These are phyloP conservation scores for Tuberolachnus salignus DNA, from an alignment of 2,888 invertebrate species.

Conservation along the genomic window DNA sequence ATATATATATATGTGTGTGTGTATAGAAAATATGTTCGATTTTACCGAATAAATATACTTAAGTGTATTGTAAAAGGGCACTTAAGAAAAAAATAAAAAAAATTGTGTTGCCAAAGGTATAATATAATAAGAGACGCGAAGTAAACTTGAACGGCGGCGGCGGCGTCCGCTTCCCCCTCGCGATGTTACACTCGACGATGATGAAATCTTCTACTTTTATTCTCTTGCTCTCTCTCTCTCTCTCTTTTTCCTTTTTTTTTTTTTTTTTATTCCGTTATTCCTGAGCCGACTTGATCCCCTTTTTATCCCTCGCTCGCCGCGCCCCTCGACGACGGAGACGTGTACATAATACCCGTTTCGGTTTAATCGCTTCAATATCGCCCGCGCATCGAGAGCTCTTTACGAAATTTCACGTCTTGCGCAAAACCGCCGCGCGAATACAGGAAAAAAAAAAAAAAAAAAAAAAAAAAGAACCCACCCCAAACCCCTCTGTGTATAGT, in stretches of 20 bases:
- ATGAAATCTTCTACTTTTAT: constrained; percentile 51
- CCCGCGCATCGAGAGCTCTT: constrained; percentile 37
- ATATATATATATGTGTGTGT: neutral
- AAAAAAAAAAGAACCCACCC: constrained; percentile 39
- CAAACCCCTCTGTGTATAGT: neutral
- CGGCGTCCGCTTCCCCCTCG: neutral
- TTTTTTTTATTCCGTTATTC: neutral
- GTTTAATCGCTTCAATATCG: constrained; percentile 51
- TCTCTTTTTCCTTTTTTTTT: no score
- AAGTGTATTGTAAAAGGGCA: constrained; percentile 33
- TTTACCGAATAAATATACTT: constrained; percentile 10
- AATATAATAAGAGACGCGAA: neutral
- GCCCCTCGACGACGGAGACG: neutral
- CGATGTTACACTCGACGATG: constrained; percentile 18
- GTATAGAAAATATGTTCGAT: constrained; percentile 18
- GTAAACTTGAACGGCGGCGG: constrained; percentile 17
- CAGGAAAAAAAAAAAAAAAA: constrained; percentile 1
- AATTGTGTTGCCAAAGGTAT: constrained; percentile 34
- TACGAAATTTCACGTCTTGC: constrained; percentile 41
- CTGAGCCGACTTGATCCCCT: constrained; percentile 39
- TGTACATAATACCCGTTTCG: constrained; percentile 46
- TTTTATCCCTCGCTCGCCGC: constrained; percentile 20
- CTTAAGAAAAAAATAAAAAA: constrained; percentile 23
- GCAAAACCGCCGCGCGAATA: constrained; percentile 26
- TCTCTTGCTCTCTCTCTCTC: neutral